Base-by-base conservation (phyloP, 2,888 invertebrate genomes). In the Crepidodera aurea region DNA sequence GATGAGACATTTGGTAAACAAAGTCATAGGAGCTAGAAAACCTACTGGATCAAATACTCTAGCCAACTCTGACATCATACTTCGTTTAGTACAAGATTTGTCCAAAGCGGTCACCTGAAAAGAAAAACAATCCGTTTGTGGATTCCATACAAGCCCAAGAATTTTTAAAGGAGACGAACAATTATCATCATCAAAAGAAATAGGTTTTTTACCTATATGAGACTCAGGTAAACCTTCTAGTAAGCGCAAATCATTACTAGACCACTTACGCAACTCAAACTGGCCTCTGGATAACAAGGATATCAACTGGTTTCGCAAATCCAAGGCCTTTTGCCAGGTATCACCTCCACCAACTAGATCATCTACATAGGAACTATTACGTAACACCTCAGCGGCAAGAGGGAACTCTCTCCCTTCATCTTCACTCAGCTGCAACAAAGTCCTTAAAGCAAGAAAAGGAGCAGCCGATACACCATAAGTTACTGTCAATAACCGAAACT, bases 191-290 rank as follows among this genome's bases (percentile, higher is more conserved):
- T 46, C 37, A 32, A 60, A 54, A 34, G 18, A 48, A 54, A 44
- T 12, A 1, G 62, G 22, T 7, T 51, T 27, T 0, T 13, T 42
- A 0, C 25, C 37, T 5, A 55, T 1, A 34, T 34, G 13, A 12
- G 34, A 13, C 2, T 1, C 1, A 5, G 34, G 34, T 13, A 40
- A 27, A 46, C 27, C 18, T 7, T 19, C 10, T 10, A 53, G 15
- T 1, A 60, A 12, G 8, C 15, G 12, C 7, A n/a, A 18, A n/a
- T 55, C 40, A 32, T 55, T 55, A 10, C 50, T 50, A 15, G 32
- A 48, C 60, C 60, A 60, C 32, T 59, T 51, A 8, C 59, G 1
- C 5, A 59, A 25, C 22, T 59, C 22, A 29, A 59, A 59, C 4
- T 15, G 32, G 1, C 51, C 53, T 18, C 1, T 1, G 4, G 4